Percentiles rank a stretch among this genome's conserved stretches.
Conservation (phyloP, 2,888 invertebrate genomes). For the Macaria notata region DNA sequence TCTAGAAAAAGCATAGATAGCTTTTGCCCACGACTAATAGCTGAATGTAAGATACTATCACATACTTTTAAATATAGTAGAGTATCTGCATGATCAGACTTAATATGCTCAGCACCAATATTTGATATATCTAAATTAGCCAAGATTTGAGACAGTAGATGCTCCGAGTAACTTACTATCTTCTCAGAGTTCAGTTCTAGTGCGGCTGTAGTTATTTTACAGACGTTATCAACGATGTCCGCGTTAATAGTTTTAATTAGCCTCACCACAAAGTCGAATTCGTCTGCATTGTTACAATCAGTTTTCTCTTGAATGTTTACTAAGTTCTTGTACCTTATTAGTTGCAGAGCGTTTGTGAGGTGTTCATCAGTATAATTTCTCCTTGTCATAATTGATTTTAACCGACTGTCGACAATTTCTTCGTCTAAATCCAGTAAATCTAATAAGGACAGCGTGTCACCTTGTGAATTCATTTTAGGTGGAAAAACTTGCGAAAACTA, state of each 20-base stretch:
- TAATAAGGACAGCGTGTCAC: constrained; percentile 57
- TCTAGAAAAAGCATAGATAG: constrained; percentile 55
- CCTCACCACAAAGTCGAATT: constrained; percentile 58
- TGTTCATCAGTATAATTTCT: constrained; percentile 50
- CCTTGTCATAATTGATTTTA: constrained; percentile 58
- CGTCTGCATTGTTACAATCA: constrained; percentile 64
- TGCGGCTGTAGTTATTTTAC: constrained; percentile 56
- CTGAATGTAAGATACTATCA: constrained; percentile 58
- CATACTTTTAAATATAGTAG: constrained; percentile 54
- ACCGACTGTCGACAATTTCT: constrained; percentile 59
- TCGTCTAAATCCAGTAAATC: constrained; percentile 72
- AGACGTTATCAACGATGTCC: constrained; percentile 54
- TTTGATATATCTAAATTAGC: constrained; percentile 42
- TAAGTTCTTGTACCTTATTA: constrained; percentile 69
- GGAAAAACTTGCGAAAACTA: not conserved
- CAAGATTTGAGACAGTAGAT: constrained; percentile 70
- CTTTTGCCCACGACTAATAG: constrained; percentile 41
- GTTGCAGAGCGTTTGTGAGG: constrained; percentile 52
- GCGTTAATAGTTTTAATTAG: constrained; percentile 46
- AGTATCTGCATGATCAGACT: constrained; percentile 26
- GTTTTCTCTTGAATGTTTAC: constrained; percentile 62
- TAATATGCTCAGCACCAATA: constrained; percentile 17
- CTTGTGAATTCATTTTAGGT: constrained; percentile 36
- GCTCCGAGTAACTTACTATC: constrained; percentile 62
- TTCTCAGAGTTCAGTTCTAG: constrained; percentile 53